Evolutionary conservation across 2,888 invertebrate genomes (phyloP), one percentile per base, ranked within the genome.

Genomic region (Xestoiulus laeticollis): DNA sequence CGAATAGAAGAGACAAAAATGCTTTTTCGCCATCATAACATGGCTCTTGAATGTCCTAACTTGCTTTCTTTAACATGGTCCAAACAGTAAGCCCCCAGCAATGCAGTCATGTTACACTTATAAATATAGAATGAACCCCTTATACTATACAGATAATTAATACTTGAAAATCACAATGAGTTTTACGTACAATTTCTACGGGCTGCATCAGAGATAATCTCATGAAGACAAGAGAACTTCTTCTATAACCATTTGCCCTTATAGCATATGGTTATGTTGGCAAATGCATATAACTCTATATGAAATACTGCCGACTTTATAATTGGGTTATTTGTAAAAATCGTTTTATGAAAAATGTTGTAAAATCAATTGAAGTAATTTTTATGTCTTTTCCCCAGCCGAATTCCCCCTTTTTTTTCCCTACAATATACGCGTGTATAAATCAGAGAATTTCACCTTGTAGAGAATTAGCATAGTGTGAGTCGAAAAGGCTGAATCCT

Each of bases 141-240:
- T n/a, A 26, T 78, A 26, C 1, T 30, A 16, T 30, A 30, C 30
- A 78, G 78, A 26, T 78, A 26, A 30, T 68, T 78, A 30, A 16
- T 78, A 78, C 78, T 78, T 78, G 78, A 78, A 78, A 78, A 32
- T 78, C 78, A 78, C 78, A 78, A 78, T 78, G 30, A 78, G 78
- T 78, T 78, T 78, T 30, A 30, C 26, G 26, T 78, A 4, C 16
- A 4, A 30, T 78, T 78, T 78, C 26, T 30, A 32, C 16, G 14
- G 78, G 78, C 5, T 26, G 22, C 26, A 68, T 68, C 68, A 68
- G 10, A 68, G 2, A 26, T 22, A 68, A n/a, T n/a, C 19, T 19
- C 59, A 59, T 1, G 59, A n/a, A 59, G 22, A 19, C 5, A 19
- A 68, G 26, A 22, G 68, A 2, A 22, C 26, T 68, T 5, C 0